Conservation (phyloP, 2,888 invertebrate genomes). For the Arenicola marina region DNA sequence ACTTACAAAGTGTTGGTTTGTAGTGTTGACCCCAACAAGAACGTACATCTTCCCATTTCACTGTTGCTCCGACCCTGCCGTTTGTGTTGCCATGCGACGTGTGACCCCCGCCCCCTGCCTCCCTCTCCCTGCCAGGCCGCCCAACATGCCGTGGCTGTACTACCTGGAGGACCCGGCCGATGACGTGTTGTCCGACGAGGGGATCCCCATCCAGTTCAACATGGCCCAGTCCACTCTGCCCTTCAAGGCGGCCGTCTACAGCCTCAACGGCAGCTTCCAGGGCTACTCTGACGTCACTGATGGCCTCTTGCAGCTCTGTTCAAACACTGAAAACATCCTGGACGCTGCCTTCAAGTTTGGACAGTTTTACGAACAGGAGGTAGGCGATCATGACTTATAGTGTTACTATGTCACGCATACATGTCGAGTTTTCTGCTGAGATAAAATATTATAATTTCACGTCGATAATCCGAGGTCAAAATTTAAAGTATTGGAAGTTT, state of each 20-base stretch:
- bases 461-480: too few relatives aligned
- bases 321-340: conserved; percentile 39
- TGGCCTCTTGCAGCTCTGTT: conserved; percentile 60
- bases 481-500: too few relatives aligned
- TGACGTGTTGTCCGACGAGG: conserved; percentile 29
- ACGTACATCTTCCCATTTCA: too few relatives aligned
- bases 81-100: too few relatives aligned
- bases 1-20: too few relatives aligned
- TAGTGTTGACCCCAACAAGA: too few relatives aligned
- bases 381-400: neutral
- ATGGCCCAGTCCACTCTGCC: conserved; percentile 33
- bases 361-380: conserved; percentile 44
- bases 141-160: conserved; percentile 47
- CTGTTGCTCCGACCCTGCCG: too few relatives aligned
- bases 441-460: too few relatives aligned
- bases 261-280: conserved; percentile 57
- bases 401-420: too few relatives aligned
- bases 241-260: conserved; percentile 46
- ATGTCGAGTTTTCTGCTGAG: too few relatives aligned
- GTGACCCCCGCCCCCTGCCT: too few relatives aligned
- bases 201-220: conserved; percentile 44
- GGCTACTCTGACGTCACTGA: conserved; percentile 45
- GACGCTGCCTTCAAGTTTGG: conserved; percentile 61
- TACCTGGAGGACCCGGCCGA: conserved; percentile 30
- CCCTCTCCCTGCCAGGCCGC: conserved; percentile 38